These are phyloP conservation scores for Grus americana DNA, from an alignment of 2,113 vertebrate genomes.

Conservation along the genomic window DNA sequence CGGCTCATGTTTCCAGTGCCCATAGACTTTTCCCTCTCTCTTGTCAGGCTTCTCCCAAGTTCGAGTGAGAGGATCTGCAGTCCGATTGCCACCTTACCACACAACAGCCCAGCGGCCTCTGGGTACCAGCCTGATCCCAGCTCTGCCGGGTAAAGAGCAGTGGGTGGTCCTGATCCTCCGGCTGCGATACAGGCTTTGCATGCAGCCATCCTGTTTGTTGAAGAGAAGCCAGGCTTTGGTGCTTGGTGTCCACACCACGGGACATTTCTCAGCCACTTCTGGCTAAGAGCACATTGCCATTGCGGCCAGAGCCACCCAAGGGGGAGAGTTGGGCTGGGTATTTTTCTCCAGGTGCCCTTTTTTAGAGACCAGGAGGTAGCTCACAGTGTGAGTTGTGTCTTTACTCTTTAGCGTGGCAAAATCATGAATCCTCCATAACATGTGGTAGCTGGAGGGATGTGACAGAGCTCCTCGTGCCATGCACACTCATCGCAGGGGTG, in stretches of 20 bases:
- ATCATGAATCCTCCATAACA: neutral
- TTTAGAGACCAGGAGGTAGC: neutral
- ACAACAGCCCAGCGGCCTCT: neutral
- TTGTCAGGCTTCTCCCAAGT: neutral
- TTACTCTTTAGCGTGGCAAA: neutral
- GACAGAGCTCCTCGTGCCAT: neutral
- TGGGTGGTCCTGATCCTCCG: neutral
- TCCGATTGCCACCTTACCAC: neutral
- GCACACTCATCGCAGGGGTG: neutral
- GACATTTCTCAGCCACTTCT: neutral
- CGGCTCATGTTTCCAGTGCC: neutral
- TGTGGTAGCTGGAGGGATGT: neutral
- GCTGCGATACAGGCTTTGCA: neutral
- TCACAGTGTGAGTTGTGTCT: neutral
- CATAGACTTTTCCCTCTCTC: neutral
- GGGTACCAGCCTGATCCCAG: conserved; percentile 41
- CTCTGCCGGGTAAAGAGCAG: neutral
- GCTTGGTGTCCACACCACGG: neutral
- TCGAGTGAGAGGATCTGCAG: conserved; percentile 8
- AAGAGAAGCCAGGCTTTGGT: neutral
- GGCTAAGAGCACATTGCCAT: neutral
- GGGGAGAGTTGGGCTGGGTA: neutral
- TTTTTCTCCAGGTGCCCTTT: neutral
- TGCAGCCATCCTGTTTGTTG: neutral
- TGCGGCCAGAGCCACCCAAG: neutral